Evolutionary conservation across 2,797 vertebrate species (phyloP), one percentile per base, ranked within the genome.

Genomic region (Pygocentrus nattereri): DNA sequence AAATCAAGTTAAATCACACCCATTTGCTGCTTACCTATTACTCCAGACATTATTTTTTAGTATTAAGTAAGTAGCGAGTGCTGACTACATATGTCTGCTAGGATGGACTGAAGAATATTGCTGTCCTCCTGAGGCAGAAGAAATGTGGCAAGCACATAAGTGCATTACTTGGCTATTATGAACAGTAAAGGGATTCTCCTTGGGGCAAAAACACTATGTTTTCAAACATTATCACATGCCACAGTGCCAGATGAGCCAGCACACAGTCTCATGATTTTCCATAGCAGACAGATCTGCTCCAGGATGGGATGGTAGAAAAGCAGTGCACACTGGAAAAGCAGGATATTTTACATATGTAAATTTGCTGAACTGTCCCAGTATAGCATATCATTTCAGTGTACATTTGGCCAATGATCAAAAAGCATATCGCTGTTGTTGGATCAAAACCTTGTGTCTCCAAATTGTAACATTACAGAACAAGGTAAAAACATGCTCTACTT

Each of bases 191-290:
- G 52, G 21, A 38, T 49, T 81, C 44, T 65, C 56, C 73, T 61
- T 25, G 69, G 21, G n/a, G 16, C 21, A 4, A 61, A 76, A 68
- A 6, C 59, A 67, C 27, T 49, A 49, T 80, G 78, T 75, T 61
- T 38, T 21, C 62, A 38, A 38, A 59, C 41, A 30, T 31, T 47
- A 80, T 50, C 79, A 76, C 64, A 62, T 75, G 73, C 16, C 52
- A 75, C 62, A 49, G 41, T 31, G 16, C 25, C 64, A 11, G 79
- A 74, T 59, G 67, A 73, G 8, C 61, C 61, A 25, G 34, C 18
- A 41, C 54, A 21, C 27, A 19, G 30, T 31, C 49, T n/a, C 27
- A 5, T 52, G 47, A 38, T 38, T 50, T 38, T 21, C 27, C 25
- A 27, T 11, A 27, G 18, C 69, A 54, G 8, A 27, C 11, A 15